Conservation (phyloP, 2,888 invertebrate genomes). For the Drosophila gaucha region DNA sequence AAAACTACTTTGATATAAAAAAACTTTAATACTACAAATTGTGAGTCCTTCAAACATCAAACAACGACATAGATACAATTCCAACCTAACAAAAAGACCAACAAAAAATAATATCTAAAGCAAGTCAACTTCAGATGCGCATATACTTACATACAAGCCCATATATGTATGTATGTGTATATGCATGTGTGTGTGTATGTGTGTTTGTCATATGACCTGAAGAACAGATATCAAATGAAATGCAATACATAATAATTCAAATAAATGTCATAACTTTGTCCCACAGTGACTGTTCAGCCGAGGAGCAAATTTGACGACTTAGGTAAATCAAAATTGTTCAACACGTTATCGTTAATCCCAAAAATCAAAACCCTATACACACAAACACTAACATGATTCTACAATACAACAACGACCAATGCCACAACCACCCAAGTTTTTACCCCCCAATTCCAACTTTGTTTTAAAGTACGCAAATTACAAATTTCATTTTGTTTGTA, state of each 20-base stretch:
- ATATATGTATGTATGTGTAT: conserved; percentile 7
- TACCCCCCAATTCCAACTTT: conserved; percentile 42
- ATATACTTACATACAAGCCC: conserved; percentile 17
- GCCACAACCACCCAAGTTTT: conserved; percentile 49
- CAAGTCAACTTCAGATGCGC: conserved; percentile 26
- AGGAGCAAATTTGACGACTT: conserved; percentile 89
- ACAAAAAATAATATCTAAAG: conserved; percentile 3
- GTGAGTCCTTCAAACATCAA: conserved; percentile 20
- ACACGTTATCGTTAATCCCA: conserved; percentile 22
- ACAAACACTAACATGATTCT: conserved; percentile 40
- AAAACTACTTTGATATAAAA: conserved; percentile 11
- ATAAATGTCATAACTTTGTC: conserved; percentile 77
- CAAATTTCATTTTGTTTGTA: conserved; percentile 43
- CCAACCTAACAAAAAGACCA: not conserved
- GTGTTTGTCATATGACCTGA: conserved; percentile 12
- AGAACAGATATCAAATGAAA: conserved; percentile 36
- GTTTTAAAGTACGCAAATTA: conserved; percentile 61
- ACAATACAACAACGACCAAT: conserved; percentile 34
- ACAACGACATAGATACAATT: conserved; percentile 15
- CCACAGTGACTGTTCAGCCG: conserved; percentile 89
- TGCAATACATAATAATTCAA: conserved; percentile 68
- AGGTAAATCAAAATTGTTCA: conserved; percentile 86
- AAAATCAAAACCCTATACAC: conserved; percentile 7
- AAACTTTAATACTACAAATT: conserved; percentile 3
- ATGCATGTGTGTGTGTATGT: conserved; percentile 9